A percentile compares a stretch with the other conserved stretches of the same genome.
Conservation (phyloP, 2,888 invertebrate genomes). For the Leptopterna dolabrata region DNA sequence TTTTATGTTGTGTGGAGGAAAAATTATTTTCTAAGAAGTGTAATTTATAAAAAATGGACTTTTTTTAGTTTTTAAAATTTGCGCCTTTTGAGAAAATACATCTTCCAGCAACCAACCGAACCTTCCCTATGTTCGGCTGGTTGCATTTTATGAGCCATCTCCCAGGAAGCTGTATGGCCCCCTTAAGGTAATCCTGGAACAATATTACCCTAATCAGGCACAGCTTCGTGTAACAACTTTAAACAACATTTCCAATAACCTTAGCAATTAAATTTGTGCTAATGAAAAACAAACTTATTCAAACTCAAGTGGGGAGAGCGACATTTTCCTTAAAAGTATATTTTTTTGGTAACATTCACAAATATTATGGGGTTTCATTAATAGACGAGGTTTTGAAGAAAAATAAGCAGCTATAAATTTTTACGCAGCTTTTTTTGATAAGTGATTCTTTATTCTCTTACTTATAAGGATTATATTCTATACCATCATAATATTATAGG, state of each 20-base stretch:
- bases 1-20: conserved; percentile 8
- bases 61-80: not conserved
- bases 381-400: not conserved
- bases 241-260: not conserved
- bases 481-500: not conserved
- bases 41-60: conserved; percentile 27
- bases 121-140: conserved; percentile 62
- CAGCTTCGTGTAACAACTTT: conserved; percentile 54
- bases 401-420: not conserved
- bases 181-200: conserved; percentile 59
- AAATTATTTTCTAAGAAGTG: conserved; percentile 23
- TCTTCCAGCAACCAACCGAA: conserved; percentile 60
- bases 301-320: conserved; percentile 36
- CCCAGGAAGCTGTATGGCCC: conserved; percentile 50
- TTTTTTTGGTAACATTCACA: not conserved
- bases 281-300: conserved; percentile 31
- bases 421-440: not conserved
- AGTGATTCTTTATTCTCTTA: not conserved
- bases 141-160: conserved; percentile 53
- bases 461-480: not conserved
- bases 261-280: conserved; percentile 33
- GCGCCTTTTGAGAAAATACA: not conserved
- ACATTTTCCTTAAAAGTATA: not conserved
- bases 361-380: not conserved
- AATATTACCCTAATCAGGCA: conserved; percentile 56